Percentiles rank a stretch among this genome's conserved stretches.
phyloP scores from a whole-genome alignment of 2,113 vertebrate genomes.

The Sarotherodon lohbergeri region DNA sequence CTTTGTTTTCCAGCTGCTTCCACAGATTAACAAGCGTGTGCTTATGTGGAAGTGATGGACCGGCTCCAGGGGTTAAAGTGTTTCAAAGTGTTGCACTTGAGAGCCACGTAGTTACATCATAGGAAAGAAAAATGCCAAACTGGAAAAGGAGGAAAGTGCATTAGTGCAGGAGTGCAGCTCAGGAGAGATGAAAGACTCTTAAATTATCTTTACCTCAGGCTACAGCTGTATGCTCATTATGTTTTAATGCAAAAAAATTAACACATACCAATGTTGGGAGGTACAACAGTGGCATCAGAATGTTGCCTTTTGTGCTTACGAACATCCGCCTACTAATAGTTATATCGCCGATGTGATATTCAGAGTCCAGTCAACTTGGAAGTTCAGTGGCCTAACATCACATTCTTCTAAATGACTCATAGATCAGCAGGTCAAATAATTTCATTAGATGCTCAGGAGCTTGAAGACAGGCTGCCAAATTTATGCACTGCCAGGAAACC shows the following conservation, averaged over 20 bases:
- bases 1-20: conserved; percentile 13
- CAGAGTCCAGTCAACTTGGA: background rate
- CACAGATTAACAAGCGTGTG: conserved; percentile 8
- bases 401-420: conserved; percentile 17
- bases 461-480: conserved; percentile 24
- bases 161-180: background rate
- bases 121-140: background rate
- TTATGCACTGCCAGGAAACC: conserved; percentile 35
- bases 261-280: background rate
- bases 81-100: conserved; percentile 49
- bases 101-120: conserved; percentile 56
- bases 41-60: conserved; percentile 13
- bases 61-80: background rate
- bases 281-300: background rate
- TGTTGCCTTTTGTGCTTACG: background rate
- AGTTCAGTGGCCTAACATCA: background rate
- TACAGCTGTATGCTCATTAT: conserved; percentile 6
- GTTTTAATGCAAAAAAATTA: conserved; percentile 17
- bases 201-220: conserved; percentile 14
- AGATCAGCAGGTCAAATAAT: conserved; percentile 32
- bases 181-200: conserved; percentile 33
- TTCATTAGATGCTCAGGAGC: conserved; percentile 21
- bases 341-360: background rate
- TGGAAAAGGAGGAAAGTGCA: conserved; percentile 1
- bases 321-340: background rate